Conservation (phyloP, 2,797 vertebrate genomes). For the Cossypha heuglini region DNA sequence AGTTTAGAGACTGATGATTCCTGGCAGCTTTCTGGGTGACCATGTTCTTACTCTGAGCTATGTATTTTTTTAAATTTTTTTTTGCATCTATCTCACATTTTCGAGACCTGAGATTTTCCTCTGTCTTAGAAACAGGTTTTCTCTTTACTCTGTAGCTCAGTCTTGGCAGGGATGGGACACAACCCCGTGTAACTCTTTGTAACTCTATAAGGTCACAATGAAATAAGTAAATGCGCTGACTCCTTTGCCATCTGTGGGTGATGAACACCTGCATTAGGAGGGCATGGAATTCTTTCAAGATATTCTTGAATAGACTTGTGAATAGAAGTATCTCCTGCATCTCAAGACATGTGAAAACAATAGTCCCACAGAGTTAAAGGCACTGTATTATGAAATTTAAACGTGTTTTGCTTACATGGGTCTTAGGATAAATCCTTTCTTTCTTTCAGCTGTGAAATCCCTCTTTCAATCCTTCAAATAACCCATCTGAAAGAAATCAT, state of each 20-base stretch:
- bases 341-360: constrained; percentile 54
- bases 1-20: not conserved
- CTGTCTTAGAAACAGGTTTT: not conserved
- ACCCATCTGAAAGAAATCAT: constrained; percentile 51
- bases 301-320: constrained; percentile 38
- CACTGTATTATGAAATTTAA: constrained; percentile 44
- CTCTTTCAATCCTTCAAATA: constrained; percentile 53
- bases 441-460: constrained; percentile 64
- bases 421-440: constrained; percentile 58
- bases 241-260: constrained; percentile 11
- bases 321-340: constrained; percentile 50
- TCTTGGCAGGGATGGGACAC: not conserved
- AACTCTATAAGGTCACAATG: constrained; percentile 40
- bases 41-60: not conserved
- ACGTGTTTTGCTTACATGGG: constrained; percentile 42
- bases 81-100: not conserved
- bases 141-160: not conserved
- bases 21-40: not conserved
- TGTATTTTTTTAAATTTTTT: not conserved
- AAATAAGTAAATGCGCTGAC: constrained; percentile 28
- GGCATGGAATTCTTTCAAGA: constrained; percentile 22
- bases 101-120: not conserved
- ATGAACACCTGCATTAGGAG: constrained; percentile 54
- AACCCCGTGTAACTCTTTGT: not conserved
- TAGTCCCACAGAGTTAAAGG: constrained; percentile 40